phyloP scores from a whole-genome alignment of 2,888 invertebrate genomes.

The Diadegma fenestrale region DNA sequence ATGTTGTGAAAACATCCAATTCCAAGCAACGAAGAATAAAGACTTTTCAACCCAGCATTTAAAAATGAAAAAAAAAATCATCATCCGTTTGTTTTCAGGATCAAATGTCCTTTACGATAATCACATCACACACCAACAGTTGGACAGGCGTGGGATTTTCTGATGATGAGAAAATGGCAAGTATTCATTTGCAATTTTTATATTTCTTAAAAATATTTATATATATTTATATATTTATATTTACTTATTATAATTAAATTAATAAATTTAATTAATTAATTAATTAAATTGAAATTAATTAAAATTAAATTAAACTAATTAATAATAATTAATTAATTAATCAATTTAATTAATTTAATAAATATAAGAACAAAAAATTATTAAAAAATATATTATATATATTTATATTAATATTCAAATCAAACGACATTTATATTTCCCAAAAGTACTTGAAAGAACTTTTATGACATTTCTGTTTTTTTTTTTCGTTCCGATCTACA shows the following conservation, averaged over 20 bases:
- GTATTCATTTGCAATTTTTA: conserved; percentile 68
- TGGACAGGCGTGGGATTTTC: conserved; percentile 98
- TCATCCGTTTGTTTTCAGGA: conserved; percentile 85
- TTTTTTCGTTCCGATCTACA: conserved; percentile 79
- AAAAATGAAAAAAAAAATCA: conserved; percentile 1
- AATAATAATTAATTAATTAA: too few species aligned
- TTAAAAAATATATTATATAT: not conserved
- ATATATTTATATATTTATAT: too few species aligned
- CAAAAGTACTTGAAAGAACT: not conserved
- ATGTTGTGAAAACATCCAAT: conserved; percentile 24
- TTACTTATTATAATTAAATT: too few species aligned
- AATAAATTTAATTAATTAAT: too few species aligned
- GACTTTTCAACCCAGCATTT: conserved; percentile 2
- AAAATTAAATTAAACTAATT: too few species aligned
- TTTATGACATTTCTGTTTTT: too few species aligned
- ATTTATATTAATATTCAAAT: not conserved
- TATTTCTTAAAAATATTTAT: too few species aligned
- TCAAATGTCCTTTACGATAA: conserved; percentile 92
- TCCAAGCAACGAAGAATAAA: conserved; percentile 10
- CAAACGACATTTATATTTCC: not conserved
- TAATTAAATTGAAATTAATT: too few species aligned
- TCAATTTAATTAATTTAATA: too few species aligned
- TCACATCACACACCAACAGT: conserved; percentile 90
- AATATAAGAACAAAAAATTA: not conserved
- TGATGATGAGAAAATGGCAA: conserved; percentile 93